phyloP scores from a whole-genome alignment of 2,888 invertebrate species.

The Lepidocyrtinus sp. region DNA sequence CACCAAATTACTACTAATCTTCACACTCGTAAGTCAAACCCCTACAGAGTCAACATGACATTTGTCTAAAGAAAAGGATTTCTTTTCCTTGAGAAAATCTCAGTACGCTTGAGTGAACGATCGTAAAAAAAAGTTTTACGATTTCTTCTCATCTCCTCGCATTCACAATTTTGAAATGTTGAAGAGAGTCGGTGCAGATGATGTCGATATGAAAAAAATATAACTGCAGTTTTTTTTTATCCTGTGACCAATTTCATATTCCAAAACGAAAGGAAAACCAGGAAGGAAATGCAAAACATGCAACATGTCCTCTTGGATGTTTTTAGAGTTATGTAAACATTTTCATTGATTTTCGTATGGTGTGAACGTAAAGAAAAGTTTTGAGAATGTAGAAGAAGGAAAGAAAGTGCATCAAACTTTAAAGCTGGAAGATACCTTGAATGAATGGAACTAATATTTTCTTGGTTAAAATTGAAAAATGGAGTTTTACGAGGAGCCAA shows the following conservation, averaged over 20 bases:
- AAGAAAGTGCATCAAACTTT: background rate
- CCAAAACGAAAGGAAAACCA: background rate
- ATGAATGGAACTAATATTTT: conserved; percentile 39
- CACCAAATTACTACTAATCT: conserved; percentile 68
- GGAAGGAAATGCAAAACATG: background rate
- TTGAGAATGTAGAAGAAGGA: background rate
- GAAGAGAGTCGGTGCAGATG: too few species aligned
- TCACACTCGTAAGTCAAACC: conserved; percentile 68
- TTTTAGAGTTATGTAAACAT: conserved; percentile 1
- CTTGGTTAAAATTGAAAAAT: conserved; percentile 45
- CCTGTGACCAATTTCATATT: background rate
- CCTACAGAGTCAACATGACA: conserved; percentile 59
- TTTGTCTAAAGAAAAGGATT: conserved; percentile 40
- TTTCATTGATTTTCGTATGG: background rate
- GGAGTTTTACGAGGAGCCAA: conserved; percentile 58
- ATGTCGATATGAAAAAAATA: too few species aligned
- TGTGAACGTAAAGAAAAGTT: conserved; percentile 3
- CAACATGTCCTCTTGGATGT: conserved; percentile 1
- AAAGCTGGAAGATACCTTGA: background rate
- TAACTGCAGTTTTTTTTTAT: too few species aligned
- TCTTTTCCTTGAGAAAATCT: background rate
- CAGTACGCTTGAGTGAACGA: background rate
- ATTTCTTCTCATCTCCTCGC: background rate
- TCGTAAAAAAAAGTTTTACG: background rate
- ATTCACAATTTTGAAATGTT: too few species aligned